These are phyloP conservation scores for Batillaria attramentaria DNA, from an alignment of 1,140 invertebrate species.

Conservation along the genomic window DNA sequence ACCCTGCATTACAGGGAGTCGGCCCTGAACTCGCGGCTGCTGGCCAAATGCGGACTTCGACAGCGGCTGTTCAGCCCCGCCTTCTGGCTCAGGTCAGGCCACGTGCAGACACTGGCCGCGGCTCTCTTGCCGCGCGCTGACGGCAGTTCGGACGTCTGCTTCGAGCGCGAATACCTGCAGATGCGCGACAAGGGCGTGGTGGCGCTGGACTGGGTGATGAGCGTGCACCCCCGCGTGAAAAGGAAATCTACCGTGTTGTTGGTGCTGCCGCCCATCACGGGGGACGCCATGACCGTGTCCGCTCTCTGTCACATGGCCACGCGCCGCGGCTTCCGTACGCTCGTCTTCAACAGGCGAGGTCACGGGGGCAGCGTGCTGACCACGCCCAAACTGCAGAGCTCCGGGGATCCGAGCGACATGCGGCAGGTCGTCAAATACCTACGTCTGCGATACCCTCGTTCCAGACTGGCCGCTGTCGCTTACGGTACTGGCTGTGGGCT, in stretches of 20 bases:
- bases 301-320: conserved; percentile 39
- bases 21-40: conserved; percentile 45
- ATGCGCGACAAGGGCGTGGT: conserved; percentile 61
- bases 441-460: conserved; percentile 40
- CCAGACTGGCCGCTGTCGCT: conserved; percentile 48
- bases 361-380: conserved; percentile 55
- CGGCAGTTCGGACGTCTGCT: conserved; percentile 23
- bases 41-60: conserved; percentile 44
- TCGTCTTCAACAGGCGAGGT: conserved; percentile 62
- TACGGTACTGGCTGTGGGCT: conserved; percentile 56
- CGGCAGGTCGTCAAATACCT: conserved; percentile 59
- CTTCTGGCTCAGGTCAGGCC: conserved; percentile 42
- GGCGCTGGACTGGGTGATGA: conserved; percentile 55
- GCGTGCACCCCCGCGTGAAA: conserved; percentile 27
- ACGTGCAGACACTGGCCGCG: conserved; percentile 56
- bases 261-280: conserved; percentile 55
- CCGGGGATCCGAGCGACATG: conserved; percentile 59
- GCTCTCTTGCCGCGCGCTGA: conserved; percentile 31
- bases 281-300: conserved; percentile 40
- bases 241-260: conserved; percentile 38
- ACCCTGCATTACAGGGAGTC: conserved; percentile 55
- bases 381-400: conserved; percentile 58
- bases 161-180: conserved; percentile 58
- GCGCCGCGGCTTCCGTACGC: conserved; percentile 44
- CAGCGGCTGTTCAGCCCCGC: conserved; percentile 45